Percentiles rank a stretch among this genome's conserved stretches.
Conservation (phyloP, 2,888 invertebrate species). For the Smittia aterrima region DNA sequence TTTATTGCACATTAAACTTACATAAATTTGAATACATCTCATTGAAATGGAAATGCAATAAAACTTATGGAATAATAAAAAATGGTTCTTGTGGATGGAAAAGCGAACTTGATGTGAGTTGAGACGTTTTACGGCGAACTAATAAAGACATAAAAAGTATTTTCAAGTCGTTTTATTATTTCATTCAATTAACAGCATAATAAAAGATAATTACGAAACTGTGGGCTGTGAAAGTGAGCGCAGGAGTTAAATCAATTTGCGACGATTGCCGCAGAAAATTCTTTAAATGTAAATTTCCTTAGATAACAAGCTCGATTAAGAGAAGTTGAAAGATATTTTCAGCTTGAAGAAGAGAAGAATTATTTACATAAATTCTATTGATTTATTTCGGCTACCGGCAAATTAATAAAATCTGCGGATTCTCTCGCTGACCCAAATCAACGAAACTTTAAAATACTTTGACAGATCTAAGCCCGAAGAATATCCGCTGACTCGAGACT, state of each 20-base stretch:
- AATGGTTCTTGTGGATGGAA: not conserved
- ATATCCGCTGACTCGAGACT: not conserved
- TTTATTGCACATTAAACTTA: not conserved
- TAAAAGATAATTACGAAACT: constrained; percentile 14
- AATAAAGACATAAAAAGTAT: constrained; percentile 23
- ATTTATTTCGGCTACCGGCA: constrained; percentile 24
- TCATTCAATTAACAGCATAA: constrained; percentile 25
- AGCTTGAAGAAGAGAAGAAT: not conserved
- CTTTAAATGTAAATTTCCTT: constrained; percentile 2
- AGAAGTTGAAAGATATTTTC: not conserved
- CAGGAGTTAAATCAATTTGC: constrained; percentile 8
- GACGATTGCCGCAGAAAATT: not conserved
- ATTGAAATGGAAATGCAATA: not conserved
- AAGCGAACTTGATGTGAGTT: not conserved
- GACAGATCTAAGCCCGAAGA: constrained; percentile 19
- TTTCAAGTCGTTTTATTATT: not conserved
- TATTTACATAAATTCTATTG: constrained; percentile 25
- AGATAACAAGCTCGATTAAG: constrained; percentile 12
- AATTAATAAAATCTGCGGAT: not conserved
- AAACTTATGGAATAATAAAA: constrained; percentile 9
- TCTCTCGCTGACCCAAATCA: constrained; percentile 5
- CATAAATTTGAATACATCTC: constrained; percentile 14
- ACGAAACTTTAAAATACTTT: not conserved
- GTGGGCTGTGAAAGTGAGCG: constrained; percentile 6
- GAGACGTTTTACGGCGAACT: not conserved